Percentiles rank a stretch among this genome's conserved stretches.
Evolutionary conservation across 2,797 vertebrate species (phyloP).

Genomic region (Galago senegalensis): DNA sequence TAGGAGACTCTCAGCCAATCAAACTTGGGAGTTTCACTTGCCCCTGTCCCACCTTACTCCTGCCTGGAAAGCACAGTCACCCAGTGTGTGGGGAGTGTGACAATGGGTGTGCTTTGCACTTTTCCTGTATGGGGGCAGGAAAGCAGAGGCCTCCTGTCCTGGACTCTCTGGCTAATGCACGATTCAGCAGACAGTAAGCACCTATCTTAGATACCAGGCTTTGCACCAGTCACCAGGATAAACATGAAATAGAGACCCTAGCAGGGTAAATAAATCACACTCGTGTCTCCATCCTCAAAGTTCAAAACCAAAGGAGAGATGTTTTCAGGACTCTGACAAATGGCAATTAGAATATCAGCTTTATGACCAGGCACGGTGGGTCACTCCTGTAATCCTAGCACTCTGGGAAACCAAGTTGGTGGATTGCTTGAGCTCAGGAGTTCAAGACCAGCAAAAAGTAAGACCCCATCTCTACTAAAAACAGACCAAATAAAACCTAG

Average conservation of each 20-base stretch:
- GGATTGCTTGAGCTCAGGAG: too few species aligned
- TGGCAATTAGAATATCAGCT: neutral
- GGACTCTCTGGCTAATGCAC: neutral
- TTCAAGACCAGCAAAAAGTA: too few species aligned
- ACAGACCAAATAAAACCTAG: too few species aligned
- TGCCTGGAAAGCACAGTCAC: neutral
- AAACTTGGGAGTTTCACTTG: neutral
- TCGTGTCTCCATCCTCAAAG: neutral
- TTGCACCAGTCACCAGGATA: neutral
- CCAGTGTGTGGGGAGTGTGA: fast-evolving
- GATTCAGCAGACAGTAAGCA: neutral
- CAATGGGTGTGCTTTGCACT: neutral
- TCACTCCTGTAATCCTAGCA: too few species aligned
- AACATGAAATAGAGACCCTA: neutral
- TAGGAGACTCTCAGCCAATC: neutral
- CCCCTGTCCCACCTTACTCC: neutral
- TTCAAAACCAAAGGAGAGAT: neutral
- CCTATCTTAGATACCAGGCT: neutral
- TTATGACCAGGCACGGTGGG: neutral
- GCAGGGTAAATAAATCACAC: neutral
- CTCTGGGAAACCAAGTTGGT: too few species aligned
- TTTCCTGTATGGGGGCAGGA: neutral
- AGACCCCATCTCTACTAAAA: too few species aligned
- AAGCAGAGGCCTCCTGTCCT: neutral
- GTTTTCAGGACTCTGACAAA: neutral